phyloP scores from a whole-genome alignment of 92 coral and sea anemone species.

The Heteractis magnifica region DNA sequence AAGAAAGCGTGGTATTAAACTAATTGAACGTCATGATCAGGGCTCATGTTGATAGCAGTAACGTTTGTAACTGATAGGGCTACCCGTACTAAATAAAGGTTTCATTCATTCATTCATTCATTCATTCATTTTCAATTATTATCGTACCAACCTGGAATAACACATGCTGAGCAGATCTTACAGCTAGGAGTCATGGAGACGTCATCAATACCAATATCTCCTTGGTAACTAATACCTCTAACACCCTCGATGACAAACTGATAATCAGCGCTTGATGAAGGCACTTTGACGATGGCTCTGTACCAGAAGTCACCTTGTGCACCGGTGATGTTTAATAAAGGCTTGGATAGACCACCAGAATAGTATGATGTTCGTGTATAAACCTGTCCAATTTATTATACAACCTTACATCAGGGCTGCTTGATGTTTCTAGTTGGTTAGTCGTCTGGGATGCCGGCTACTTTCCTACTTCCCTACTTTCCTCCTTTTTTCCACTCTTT shows the following conservation, averaged over 20 bases:
- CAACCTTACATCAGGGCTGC: too few relatives aligned
- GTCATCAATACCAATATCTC: slow-evolving; percentile 95
- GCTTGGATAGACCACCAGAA: slow-evolving; percentile 56
- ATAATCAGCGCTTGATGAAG: slow-evolving; percentile 60
- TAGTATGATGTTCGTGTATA: slow-evolving; percentile 49
- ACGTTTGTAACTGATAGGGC: too few relatives aligned
- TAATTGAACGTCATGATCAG: too few relatives aligned
- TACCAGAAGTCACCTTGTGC: slow-evolving; percentile 94
- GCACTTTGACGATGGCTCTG: slow-evolving; percentile 63
- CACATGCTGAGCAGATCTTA: slow-evolving; percentile 62
- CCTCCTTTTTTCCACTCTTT: too few relatives aligned
- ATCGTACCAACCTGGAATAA: slow-evolving; percentile 57
- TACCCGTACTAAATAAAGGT: not conserved
- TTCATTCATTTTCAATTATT: not conserved
- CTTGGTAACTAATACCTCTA: slow-evolving; percentile 85
- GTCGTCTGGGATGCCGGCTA: too few relatives aligned
- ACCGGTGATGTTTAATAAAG: slow-evolving; percentile 75
- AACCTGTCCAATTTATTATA: slow-evolving; percentile 6
- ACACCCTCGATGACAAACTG: slow-evolving; percentile 94
- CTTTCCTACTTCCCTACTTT: too few relatives aligned
- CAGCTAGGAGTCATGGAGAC: slow-evolving; percentile 88
- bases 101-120: not conserved
- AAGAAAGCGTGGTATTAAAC: too few relatives aligned
- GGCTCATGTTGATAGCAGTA: too few relatives aligned
- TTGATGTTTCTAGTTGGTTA: too few relatives aligned